Evolutionary conservation across 2,888 invertebrate species (phyloP).

Genomic region (Xanthorhoe spadicearia): DNA sequence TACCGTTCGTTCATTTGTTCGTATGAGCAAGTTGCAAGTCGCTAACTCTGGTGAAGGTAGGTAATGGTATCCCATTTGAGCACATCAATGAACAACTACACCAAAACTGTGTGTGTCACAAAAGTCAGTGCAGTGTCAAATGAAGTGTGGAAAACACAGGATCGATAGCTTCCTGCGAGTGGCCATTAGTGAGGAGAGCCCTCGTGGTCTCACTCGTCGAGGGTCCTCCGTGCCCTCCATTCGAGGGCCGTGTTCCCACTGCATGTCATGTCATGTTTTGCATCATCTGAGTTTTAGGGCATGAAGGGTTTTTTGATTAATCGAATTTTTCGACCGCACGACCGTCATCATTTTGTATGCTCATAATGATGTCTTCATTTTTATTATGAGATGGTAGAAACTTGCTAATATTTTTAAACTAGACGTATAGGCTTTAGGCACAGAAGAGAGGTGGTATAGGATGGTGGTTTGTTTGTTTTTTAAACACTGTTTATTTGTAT

Average conservation of each 20-base stretch:
- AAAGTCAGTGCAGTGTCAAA: conserved; percentile 38
- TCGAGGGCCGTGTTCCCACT: conserved; percentile 55
- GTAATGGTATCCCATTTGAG: too few species aligned
- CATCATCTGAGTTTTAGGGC: conserved; percentile 20
- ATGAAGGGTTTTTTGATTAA: not conserved
- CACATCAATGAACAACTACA: not conserved
- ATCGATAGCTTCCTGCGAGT: conserved; percentile 56
- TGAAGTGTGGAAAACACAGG: conserved; percentile 39
- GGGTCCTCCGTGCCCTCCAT: conserved; percentile 53
- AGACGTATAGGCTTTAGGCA: too few species aligned
- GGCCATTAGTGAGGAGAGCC: conserved; percentile 63
- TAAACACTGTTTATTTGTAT: too few species aligned
- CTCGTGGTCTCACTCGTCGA: conserved; percentile 60
- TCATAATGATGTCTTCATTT: too few species aligned
- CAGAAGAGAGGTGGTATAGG: too few species aligned
- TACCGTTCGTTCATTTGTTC: too few species aligned
- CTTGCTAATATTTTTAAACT: too few species aligned
- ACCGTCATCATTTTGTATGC: not conserved
- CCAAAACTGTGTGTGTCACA: conserved; percentile 22
- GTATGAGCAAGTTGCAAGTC: too few species aligned
- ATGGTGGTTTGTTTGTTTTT: too few species aligned
- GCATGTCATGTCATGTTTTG: conserved; percentile 52
- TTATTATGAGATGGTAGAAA: too few species aligned
- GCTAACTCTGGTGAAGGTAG: too few species aligned
- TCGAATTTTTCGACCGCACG: not conserved